phyloP scores from a whole-genome alignment of 2,888 invertebrate genomes.

The Athrips mouffetella region DNA sequence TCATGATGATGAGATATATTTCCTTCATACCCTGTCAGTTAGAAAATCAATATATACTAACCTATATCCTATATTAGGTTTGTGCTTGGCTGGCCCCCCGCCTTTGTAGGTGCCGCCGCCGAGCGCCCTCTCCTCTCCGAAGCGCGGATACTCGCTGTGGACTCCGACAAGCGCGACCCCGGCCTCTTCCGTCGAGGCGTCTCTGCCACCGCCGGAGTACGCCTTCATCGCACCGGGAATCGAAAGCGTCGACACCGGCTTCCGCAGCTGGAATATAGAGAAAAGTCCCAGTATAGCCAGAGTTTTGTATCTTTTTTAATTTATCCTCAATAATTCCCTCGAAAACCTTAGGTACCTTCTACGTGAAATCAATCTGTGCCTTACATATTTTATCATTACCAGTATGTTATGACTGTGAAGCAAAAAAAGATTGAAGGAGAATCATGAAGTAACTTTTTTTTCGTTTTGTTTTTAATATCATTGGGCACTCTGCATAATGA shows the following conservation, averaged over 20 bases:
- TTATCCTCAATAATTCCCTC: no score
- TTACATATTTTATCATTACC: no score
- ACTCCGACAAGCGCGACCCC: conserved; percentile 93
- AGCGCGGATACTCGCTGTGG: conserved; percentile 93
- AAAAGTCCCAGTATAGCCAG: no score
- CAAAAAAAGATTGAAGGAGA: no score
- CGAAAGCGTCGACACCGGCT: conserved; percentile 97
- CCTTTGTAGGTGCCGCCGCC: conserved; percentile 87
- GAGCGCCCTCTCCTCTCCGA: conserved; percentile 91
- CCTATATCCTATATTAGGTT: conserved; percentile 96
- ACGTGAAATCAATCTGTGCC: no score
- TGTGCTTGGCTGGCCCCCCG: conserved; percentile 87
- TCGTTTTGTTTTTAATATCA: no score
- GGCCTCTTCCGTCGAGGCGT: conserved; percentile 85
- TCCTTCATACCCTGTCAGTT: neutral
- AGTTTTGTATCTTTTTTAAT: no score
- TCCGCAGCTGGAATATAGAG: conserved; percentile 88
- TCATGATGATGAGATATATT: no score
- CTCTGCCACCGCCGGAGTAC: conserved; percentile 80
- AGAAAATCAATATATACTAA: conserved; percentile 27
- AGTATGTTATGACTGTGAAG: no score
- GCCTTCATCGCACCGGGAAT: conserved; percentile 96
- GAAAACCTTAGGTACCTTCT: no score
- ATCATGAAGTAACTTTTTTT: no score
- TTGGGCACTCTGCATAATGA: no score